Base-by-base conservation (phyloP, 2,113 vertebrate species). In the Platichthys flesus region DNA sequence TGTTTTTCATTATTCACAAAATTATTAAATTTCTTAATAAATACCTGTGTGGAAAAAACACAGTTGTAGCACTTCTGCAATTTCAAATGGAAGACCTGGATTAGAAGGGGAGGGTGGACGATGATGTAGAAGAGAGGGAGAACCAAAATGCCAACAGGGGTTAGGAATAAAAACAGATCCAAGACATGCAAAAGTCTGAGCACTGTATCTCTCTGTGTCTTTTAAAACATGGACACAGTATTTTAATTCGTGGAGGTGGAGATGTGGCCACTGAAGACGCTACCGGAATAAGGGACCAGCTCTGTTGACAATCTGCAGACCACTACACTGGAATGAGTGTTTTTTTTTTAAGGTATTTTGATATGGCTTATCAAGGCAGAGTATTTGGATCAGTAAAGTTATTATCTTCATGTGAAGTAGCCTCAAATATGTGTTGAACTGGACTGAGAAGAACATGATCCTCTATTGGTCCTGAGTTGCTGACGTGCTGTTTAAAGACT, bases 71-170 rank as follows among this genome's bases (percentile, higher is more conserved):
- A 31, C 31, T 31, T 31, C 31, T 31, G 6, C 31, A 31, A 31
- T 72, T 69, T 81, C 4, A 74, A 80, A 66, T 87, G 89, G 85
- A 89, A 91, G 84, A 88, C 84, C 60, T 85, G 79, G 81, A 76
- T 86, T 40, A 54, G 37, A 61, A 73, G 21, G 28, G 35, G 42
- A 37, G 51, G 5, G 21, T 54, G 10, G 12, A 57, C 52, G 49
- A 40, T 23, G 35, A 45, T 47, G 42, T 16, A 35, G 37, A 56
- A 15, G 28, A 60, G 24, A 59, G 23, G 12, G 28, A 59, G 18
- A 35, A 55, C 24, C 15, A 40, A 31, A 62, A 54, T 28, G 47
- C 5, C 2, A 31, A 13, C 5, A 49, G 4, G 26, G 21, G 26
- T 35, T 15, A 2, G 5, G 49, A 55, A 16, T 49, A 15, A 66